Conservation (phyloP, 2,888 invertebrate genomes). For the Mechanitis messenoides region DNA sequence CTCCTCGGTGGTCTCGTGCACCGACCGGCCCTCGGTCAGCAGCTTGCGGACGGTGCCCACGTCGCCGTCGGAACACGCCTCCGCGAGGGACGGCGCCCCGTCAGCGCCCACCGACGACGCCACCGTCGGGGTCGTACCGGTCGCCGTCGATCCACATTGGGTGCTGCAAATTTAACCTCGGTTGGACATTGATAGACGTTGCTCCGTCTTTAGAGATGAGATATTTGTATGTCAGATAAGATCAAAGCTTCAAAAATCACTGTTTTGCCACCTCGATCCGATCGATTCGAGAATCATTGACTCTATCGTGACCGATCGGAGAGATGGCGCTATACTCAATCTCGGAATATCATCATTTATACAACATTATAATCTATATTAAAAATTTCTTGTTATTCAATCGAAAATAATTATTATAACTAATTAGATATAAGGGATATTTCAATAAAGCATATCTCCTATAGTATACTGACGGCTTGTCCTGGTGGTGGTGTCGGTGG, state of each 20-base stretch:
- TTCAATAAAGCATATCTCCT: not conserved
- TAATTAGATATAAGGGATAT: not conserved
- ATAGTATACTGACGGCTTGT: slow-evolving; percentile 56
- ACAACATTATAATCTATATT: not conserved
- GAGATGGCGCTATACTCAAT: slow-evolving; percentile 69
- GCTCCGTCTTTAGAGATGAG: too few relatives aligned
- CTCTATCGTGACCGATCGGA: slow-evolving; percentile 47
- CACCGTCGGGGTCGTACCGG: slow-evolving; percentile 67
- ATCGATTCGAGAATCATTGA: slow-evolving; percentile 43
- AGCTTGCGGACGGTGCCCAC: slow-evolving; percentile 94
- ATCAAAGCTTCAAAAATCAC: slow-evolving; percentile 73
- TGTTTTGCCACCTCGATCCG: slow-evolving; percentile 58
- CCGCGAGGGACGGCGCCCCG: slow-evolving; percentile 86
- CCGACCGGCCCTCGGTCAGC: slow-evolving; percentile 93
- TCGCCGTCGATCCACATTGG: slow-evolving; percentile 67
- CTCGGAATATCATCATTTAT: slow-evolving; percentile 78
- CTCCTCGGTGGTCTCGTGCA: slow-evolving; percentile 97
- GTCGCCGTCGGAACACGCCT: slow-evolving; percentile 96
- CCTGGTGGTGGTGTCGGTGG: slow-evolving; percentile 63
- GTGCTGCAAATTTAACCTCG: slow-evolving; percentile 44
- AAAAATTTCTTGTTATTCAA: too few relatives aligned
- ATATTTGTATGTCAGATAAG: slow-evolving; percentile 59
- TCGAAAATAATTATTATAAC: too few relatives aligned
- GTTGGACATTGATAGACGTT: not conserved
- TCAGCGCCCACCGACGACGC: slow-evolving; percentile 74